Base-by-base conservation (phyloP, 2,113 vertebrate genomes). In the Megaptera novaeangliae region DNA sequence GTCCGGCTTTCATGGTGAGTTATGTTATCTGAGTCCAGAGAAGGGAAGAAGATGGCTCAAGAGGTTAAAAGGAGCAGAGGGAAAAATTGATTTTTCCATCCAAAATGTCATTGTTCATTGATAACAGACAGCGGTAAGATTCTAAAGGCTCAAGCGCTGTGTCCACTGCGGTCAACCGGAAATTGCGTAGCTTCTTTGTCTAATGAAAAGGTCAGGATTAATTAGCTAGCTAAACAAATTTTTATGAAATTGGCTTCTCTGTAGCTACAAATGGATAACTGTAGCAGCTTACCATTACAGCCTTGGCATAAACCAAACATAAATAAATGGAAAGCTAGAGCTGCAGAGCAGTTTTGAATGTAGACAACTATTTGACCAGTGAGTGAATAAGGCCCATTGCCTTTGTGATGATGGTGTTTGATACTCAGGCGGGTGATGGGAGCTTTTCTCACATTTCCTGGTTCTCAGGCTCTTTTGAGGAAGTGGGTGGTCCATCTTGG, bases 31-130 rank as follows among this genome's bases (percentile, higher is more conserved):
- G 59, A 88, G 64, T 88, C 80, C 84, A 2, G 46, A 84, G 72
- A 85, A 98, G 86, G 77, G 25, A 64, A 96, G 71, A 63, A 88
- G 75, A 77, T 23, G 55, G 94, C 97, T 96, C 77, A 55, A 80
- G 97, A 97, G 98, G 97, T 97, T 98, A 97, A 98, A 96, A 96
- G 97, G 82, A 98, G 88, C 3, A 78, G 96, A 95, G 61, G 68
- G 91, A 88, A 71, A 85, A 80, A 96, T 98, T 96, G 94, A 96
- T 97, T 96, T 84, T 96, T 98, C 90, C 95, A 94, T 77, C 91
- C 71, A 96, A 96, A 97, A 96, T 97, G 97, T 94, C 63, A 0
- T 86, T 44, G 34, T 63, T 74, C 74, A 71, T 77, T 86, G 96
- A 97, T 96, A 97, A 96, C 96, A 88, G 98, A 46, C 29, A 74